These are phyloP conservation scores for Scleropages formosus DNA, from an alignment of 2,797 vertebrate species.

Conservation along the genomic window DNA sequence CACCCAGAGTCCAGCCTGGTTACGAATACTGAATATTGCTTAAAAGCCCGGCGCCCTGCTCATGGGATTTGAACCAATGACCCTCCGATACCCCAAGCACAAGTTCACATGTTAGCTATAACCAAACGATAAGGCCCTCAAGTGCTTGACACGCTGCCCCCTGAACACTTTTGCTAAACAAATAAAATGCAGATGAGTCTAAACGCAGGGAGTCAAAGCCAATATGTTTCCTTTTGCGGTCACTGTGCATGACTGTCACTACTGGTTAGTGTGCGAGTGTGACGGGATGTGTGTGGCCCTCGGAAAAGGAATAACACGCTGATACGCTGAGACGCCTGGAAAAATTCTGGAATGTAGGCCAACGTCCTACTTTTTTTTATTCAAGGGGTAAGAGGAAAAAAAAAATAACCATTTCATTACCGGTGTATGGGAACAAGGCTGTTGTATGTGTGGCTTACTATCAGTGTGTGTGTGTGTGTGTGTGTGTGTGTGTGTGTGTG, in stretches of 20 bases:
- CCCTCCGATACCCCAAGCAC: not conserved
- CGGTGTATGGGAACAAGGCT: not conserved
- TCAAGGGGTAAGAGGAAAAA: slow-evolving; percentile 50
- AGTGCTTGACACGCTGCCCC: not conserved
- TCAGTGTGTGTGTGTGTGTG: no score
- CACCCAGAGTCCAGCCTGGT: slow-evolving; percentile 2
- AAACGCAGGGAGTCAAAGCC: not conserved
- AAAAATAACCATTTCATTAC: slow-evolving; percentile 5
- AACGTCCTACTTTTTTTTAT: slow-evolving; percentile 60
- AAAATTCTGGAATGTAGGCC: slow-evolving; percentile 60
- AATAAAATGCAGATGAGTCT: not conserved
- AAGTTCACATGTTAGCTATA: not conserved
- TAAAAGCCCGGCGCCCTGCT: not conserved
- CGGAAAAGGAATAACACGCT: slow-evolving; percentile 29
- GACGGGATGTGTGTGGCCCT: not conserved
- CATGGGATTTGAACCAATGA: not conserved
- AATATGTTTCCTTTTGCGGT: not conserved
- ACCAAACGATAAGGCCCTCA: not conserved
- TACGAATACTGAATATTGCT: not conserved
- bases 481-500: no score
- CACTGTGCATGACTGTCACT: not conserved
- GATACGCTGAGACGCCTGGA: slow-evolving; percentile 58
- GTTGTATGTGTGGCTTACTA: not conserved
- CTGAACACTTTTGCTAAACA: not conserved
- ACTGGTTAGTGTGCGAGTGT: not conserved